Percentiles rank a stretch among this genome's conserved stretches.
These are phyloP conservation scores for Oreochromis tanganicae DNA, from an alignment of 2,113 vertebrate genomes.

Conservation along the genomic window DNA sequence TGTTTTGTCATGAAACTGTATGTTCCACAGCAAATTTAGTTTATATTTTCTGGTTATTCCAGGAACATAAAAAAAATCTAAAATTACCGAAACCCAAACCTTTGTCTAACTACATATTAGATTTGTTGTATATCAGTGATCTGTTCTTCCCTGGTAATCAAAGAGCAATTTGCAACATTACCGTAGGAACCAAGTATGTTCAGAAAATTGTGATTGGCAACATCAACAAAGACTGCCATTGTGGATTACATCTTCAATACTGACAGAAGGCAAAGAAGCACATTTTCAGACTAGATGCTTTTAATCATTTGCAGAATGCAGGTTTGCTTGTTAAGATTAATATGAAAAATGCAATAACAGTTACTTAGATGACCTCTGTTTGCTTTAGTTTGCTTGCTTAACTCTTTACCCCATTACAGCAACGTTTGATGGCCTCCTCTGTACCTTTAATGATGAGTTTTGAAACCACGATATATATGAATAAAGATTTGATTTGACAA, in stretches of 20 bases:
- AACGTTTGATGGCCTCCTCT: not conserved
- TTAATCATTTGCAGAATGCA: not conserved
- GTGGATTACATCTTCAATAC: not conserved
- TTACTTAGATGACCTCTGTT: not conserved
- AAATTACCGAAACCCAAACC: not conserved
- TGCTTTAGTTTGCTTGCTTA: not conserved
- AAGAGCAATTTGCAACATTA: slow-evolving; percentile 21
- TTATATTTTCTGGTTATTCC: slow-evolving; percentile 10
- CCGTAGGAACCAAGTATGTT: slow-evolving; percentile 31
- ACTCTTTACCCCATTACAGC: not conserved
- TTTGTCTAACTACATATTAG: slow-evolving; percentile 3
- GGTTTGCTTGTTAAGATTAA: not conserved
- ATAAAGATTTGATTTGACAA: not conserved
- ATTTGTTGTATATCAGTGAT: not conserved
- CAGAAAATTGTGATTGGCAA: slow-evolving; percentile 33
- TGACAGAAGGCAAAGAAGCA: not conserved
- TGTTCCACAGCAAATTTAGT: slow-evolving; percentile 1
- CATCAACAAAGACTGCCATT: slow-evolving; percentile 4
- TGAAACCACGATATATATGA: not conserved
- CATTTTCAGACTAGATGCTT: not conserved
- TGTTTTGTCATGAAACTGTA: not conserved
- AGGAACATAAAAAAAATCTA: not conserved
- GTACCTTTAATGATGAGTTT: not conserved
- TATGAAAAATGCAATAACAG: not conserved
- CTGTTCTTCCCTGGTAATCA: slow-evolving; percentile 21